Base-by-base conservation (phyloP, 1,140 invertebrate genomes). In the Drosophila ohnishii region DNA sequence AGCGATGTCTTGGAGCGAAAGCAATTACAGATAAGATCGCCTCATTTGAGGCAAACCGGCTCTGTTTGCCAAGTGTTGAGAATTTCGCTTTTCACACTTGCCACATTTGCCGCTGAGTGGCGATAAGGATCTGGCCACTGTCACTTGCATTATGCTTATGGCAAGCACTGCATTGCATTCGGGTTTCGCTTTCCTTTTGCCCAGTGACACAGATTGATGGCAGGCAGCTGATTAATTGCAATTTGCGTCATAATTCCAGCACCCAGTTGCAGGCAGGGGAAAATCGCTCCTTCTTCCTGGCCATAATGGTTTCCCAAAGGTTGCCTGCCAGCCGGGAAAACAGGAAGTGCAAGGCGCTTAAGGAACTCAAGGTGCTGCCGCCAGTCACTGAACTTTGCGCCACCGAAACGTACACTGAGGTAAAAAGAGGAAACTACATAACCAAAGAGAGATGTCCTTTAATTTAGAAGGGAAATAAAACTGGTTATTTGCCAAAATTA, bases 1-100 rank as follows among this genome's bases (percentile, higher is more conserved):
- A 63, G 48, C 61, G 45, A 50, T 70, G 61, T 81, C 79, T 70
- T 58, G 60, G 65, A 67, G 56, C 80, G 80, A 86, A 86, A 86
- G 83, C 84, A 86, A 86, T 86, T 86, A 86, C 83, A 87, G 83
- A 86, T 86, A 86, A 88, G 84, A 86, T 86, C 83, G 66, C 35
- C 82, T 86, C 82, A 85, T 85, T 80, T 85, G 61, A 51, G 19
- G 13, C 44, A 47, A 57, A 32, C 39, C 35, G 39, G 44, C 59
- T 30, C 66, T 83, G 71, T 86, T 86, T 87, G 80, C 76, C 80
- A 76, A 83, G 71, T 80, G 80, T 70, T 75, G 56, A 57, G 75
- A 82, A 71, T 86, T 86, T 87, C 83, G 83, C 83, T 86, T 86
- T 86, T 86, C 83, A 86, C 83, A 86, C 83, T 81, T 75, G 44